phyloP scores from a whole-genome alignment of 2,888 invertebrate genomes.

The Pharmacophagus antenor region DNA sequence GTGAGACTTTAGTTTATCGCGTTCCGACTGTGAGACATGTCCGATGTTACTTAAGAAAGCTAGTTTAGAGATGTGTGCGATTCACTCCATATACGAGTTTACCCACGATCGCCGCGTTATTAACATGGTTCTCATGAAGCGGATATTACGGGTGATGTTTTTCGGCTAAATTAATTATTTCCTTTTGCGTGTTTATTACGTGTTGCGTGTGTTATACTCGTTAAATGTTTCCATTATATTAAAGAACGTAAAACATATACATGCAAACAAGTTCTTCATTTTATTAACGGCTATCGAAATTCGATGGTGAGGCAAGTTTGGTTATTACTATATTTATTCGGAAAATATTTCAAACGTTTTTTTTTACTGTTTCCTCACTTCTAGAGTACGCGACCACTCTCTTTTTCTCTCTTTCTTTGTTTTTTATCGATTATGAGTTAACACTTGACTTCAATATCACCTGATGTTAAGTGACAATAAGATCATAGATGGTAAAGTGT shows the following conservation, averaged over 20 bases:
- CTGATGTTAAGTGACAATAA: no score
- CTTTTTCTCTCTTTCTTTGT: no score
- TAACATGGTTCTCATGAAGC: conserved; percentile 16
- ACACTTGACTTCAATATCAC: no score
- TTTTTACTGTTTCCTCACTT: no score
- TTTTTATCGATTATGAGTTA: no score
- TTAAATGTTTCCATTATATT: conserved; percentile 24
- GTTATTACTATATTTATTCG: not conserved
- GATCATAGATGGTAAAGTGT: no score
- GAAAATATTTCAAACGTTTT: no score
- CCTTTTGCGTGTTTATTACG: conserved; percentile 25
- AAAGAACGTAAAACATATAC: conserved; percentile 11
- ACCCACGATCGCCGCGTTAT: conserved; percentile 18
- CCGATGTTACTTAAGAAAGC: conserved; percentile 18
- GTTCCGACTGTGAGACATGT: conserved; percentile 7
- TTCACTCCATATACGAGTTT: conserved; percentile 3
- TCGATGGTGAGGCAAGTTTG: not conserved
- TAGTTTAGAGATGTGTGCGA: not conserved
- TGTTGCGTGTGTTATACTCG: not conserved
- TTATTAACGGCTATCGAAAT: not conserved
- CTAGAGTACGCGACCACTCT: no score
- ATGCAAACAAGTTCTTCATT: conserved; percentile 22
- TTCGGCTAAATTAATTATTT: conserved; percentile 20
- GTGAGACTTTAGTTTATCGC: conserved; percentile 18
- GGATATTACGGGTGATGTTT: conserved; percentile 9